Evolutionary conservation across 2,113 vertebrate genomes (phyloP).

Genomic region (Gasterosteus aculeatus): DNA sequence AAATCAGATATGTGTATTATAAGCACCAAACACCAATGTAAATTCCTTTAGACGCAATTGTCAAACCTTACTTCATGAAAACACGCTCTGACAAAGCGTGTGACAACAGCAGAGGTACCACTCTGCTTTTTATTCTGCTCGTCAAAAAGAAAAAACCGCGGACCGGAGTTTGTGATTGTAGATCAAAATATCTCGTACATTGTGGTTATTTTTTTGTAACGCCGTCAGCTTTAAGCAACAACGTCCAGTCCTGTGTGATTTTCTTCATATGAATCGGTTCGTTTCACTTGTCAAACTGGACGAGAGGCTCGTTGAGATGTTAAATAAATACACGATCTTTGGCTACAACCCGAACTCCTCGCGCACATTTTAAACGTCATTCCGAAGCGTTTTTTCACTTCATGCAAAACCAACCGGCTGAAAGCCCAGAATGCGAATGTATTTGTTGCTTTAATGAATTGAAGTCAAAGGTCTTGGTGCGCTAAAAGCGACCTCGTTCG

Average conservation of each 20-base stretch:
- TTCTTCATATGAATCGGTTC: not conserved
- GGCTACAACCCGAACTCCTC: not conserved
- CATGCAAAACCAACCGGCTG: rapidly evolving
- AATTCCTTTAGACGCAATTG: not conserved
- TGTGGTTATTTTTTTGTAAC: not conserved
- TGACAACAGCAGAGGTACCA: not conserved
- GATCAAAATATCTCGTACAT: not conserved
- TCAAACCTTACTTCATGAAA: not conserved
- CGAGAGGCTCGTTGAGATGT: not conserved
- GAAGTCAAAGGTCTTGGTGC: rapidly evolving
- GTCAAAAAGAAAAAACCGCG: not conserved
- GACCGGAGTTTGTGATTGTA: not conserved
- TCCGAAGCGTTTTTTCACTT: not conserved
- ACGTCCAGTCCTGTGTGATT: rapidly evolving
- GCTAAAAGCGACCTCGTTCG: not conserved
- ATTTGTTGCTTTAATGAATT: not conserved
- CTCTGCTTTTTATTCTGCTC: not conserved
- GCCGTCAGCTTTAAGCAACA: rapidly evolving
- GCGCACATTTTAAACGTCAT: slow-evolving; percentile 38
- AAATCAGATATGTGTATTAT: not conserved
- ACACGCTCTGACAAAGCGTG: not conserved
- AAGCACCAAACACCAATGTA: not conserved
- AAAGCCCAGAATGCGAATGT: not conserved
- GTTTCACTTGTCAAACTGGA: not conserved
- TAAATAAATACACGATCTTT: slow-evolving; percentile 37